Evolutionary conservation across 2,113 vertebrate genomes (phyloP).

Genomic region (Delphinapterus leucas): DNA sequence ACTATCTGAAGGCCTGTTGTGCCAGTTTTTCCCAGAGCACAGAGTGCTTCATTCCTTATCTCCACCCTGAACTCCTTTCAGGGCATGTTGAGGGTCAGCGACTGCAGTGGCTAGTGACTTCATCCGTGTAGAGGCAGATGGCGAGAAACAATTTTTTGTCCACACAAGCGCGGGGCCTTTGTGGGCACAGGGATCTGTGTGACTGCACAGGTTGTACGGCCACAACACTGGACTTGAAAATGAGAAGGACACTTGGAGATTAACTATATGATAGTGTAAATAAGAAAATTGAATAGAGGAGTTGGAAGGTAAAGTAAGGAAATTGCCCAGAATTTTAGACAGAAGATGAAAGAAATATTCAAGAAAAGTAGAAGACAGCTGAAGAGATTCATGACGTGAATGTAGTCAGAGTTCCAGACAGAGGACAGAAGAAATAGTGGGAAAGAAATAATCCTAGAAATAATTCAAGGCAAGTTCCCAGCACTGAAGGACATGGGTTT

Average conservation of each 20-base stretch:
- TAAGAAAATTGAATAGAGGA: background rate
- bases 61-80: too few relatives aligned
- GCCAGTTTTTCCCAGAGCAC: too few relatives aligned
- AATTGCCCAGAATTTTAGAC: background rate
- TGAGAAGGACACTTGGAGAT: background rate
- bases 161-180: background rate
- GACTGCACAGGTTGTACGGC: background rate
- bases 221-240: background rate
- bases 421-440: background rate
- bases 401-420: background rate
- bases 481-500: background rate
- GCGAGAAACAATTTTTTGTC: too few relatives aligned
- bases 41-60: too few relatives aligned
- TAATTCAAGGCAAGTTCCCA: background rate
- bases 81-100: too few relatives aligned
- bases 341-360: background rate
- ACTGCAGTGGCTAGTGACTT: too few relatives aligned
- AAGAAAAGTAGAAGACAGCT: background rate
- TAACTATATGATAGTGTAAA: background rate
- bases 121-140: too few relatives aligned
- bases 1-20: too few relatives aligned
- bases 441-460: background rate
- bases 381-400: background rate
- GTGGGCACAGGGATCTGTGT: background rate
- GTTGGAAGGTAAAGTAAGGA: background rate